These are phyloP conservation scores for Chlorops oryzae DNA, from an alignment of 1,140 invertebrate genomes.

Conservation along the genomic window DNA sequence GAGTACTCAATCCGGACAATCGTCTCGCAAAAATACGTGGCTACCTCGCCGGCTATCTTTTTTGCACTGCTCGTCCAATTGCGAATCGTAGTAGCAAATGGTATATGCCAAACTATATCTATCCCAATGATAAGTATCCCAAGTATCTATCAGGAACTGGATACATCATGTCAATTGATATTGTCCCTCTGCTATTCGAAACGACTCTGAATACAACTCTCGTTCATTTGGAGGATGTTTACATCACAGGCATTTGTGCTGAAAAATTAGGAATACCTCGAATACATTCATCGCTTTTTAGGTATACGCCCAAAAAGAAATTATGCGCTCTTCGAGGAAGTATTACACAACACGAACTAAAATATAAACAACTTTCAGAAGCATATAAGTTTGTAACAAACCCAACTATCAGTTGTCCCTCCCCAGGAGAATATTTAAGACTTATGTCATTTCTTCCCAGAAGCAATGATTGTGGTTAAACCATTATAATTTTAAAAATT, in stretches of 20 bases:
- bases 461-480: too few relatives aligned
- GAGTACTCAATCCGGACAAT: slow-evolving; percentile 23
- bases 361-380: slow-evolving; percentile 33
- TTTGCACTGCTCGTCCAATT: slow-evolving; percentile 67
- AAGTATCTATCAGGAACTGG: slow-evolving; percentile 79
- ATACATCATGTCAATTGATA: slow-evolving; percentile 70
- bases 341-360: slow-evolving; percentile 38
- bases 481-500: too few relatives aligned
- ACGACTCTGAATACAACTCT: slow-evolving; percentile 63
- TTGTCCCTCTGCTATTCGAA: slow-evolving; percentile 61
- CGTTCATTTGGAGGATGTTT: slow-evolving; percentile 80
- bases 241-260: slow-evolving; percentile 63
- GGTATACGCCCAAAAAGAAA: slow-evolving; percentile 25
- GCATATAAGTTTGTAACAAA: slow-evolving; percentile 37
- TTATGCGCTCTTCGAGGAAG: slow-evolving; percentile 36
- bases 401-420: slow-evolving; percentile 31
- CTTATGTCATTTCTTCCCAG: too few relatives aligned
- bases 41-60: slow-evolving; percentile 65
- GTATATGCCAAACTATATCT: slow-evolving; percentile 79
- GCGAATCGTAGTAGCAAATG: slow-evolving; percentile 69
- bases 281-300: slow-evolving; percentile 36
- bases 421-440: slow-evolving; percentile 35
- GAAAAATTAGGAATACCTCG: slow-evolving; percentile 27
- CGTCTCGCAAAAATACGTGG: slow-evolving; percentile 41
- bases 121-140: slow-evolving; percentile 64